These are phyloP conservation scores for Periophthalmus magnuspinnatus DNA, from an alignment of 2,797 vertebrate genomes.

Conservation along the genomic window DNA sequence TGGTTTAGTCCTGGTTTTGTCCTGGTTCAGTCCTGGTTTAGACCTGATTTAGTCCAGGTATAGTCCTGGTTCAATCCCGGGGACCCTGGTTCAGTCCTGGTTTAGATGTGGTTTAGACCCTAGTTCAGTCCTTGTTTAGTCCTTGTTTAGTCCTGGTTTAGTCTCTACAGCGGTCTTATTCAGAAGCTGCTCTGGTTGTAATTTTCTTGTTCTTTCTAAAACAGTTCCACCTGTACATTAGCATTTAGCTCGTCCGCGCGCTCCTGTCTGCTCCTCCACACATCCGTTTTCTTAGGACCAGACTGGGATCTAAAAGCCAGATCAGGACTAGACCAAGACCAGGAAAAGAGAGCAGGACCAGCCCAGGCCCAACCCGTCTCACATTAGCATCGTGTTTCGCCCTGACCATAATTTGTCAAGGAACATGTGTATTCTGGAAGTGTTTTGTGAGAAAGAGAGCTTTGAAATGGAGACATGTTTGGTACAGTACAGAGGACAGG, in stretches of 20 bases:
- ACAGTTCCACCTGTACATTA: neutral
- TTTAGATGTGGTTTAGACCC: constrained; percentile 3
- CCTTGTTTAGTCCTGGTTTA: neutral
- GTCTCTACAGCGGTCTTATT: neutral
- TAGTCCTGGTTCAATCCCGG: neutral
- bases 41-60: neutral
- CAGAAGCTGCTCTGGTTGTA: constrained; percentile 1
- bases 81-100: neutral
- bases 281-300: neutral
- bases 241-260: neutral
- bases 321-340: neutral
- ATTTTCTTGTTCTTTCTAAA: constrained; percentile 1
- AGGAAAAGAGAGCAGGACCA: neutral
- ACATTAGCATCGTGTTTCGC: neutral
- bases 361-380: neutral
- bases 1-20: neutral
- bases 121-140: neutral
- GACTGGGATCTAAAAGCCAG: neutral
- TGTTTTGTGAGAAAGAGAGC: neutral
- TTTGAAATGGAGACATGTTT: neutral
- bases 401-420: neutral
- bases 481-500: neutral
- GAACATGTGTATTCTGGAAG: neutral
- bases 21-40: neutral
- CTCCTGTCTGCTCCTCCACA: neutral